A percentile compares a stretch with the other conserved stretches of the same genome.
These are phyloP conservation scores for Drosophila pallidifrons DNA, from an alignment of 1,140 invertebrate genomes.

Conservation along the genomic window DNA sequence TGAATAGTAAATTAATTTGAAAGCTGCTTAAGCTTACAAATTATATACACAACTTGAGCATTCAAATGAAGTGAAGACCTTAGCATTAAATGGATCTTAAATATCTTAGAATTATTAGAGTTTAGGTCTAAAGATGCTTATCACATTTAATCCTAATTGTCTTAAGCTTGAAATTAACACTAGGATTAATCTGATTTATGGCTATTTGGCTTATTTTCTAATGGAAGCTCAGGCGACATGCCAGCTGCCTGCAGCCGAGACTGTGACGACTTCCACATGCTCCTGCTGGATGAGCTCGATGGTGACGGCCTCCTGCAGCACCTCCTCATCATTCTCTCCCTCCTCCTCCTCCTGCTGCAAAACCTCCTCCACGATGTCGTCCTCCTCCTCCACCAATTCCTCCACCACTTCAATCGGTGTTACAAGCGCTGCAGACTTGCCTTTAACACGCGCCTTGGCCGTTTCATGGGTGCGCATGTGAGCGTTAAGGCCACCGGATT, in stretches of 20 bases:
- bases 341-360: conserved; percentile 12
- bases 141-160: too few relatives aligned
- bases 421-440: conserved; percentile 5
- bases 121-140: too few relatives aligned
- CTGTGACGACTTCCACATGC: conserved; percentile 29
- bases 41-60: too few relatives aligned
- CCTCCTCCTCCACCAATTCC: neutral
- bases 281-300: conserved; percentile 44
- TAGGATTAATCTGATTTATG: neutral
- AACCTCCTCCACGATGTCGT: conserved; percentile 1
- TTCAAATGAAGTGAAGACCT: too few relatives aligned
- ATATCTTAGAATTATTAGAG: too few relatives aligned
- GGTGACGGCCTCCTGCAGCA: conserved; percentile 42
- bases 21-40: too few relatives aligned
- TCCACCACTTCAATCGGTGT: conserved; percentile 9
- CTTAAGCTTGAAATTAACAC: too few relatives aligned
- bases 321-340: neutral
- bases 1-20: too few relatives aligned
- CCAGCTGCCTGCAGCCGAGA: conserved; percentile 41
- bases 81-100: too few relatives aligned
- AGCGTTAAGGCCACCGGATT: conserved; percentile 87
- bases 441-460: conserved; percentile 30
- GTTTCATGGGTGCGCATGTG: conserved; percentile 86
- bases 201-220: neutral
- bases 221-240: conserved; percentile 17